These are phyloP conservation scores for Ennomos erosarius DNA, from an alignment of 2,888 invertebrate genomes.

Conservation along the genomic window DNA sequence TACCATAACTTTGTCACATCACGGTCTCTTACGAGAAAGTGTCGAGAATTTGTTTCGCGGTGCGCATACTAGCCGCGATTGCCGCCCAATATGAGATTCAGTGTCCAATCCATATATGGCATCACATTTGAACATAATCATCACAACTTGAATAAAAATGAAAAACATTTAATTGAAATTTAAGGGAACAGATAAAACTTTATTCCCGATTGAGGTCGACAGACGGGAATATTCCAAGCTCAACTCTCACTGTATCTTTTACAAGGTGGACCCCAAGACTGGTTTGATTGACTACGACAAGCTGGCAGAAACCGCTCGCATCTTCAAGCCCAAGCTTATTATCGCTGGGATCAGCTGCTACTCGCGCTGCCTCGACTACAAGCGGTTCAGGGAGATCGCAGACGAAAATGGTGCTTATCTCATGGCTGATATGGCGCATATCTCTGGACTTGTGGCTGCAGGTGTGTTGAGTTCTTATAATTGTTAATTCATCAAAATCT, in stretches of 20 bases:
- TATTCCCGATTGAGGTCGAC: no score
- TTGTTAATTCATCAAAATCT: no score
- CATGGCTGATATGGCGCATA: conserved; percentile 98
- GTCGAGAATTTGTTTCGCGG: no score
- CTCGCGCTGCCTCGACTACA: conserved; percentile 96
- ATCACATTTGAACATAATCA: no score
- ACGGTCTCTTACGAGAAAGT: no score
- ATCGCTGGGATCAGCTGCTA: conserved; percentile 98
- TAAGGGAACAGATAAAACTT: no score
- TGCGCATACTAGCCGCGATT: no score
- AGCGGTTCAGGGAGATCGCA: conserved; percentile 93
- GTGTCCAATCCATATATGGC: no score
- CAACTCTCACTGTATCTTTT: conserved; percentile 15
- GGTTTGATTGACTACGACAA: conserved; percentile 97
- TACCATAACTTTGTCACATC: no score
- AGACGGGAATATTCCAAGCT: background rate
- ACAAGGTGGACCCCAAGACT: conserved; percentile 88
- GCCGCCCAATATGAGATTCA: no score
- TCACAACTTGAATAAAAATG: no score
- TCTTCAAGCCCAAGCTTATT: conserved; percentile 96
- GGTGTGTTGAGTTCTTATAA: conserved; percentile 70
- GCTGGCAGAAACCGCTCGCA: conserved; percentile 91
- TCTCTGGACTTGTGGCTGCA: conserved; percentile 96
- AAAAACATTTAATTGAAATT: no score
- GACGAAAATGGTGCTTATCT: conserved; percentile 94